Percentiles rank a stretch among this genome's conserved stretches.
phyloP scores from a whole-genome alignment of 2,888 invertebrate genomes.

The Merodon equestris region DNA sequence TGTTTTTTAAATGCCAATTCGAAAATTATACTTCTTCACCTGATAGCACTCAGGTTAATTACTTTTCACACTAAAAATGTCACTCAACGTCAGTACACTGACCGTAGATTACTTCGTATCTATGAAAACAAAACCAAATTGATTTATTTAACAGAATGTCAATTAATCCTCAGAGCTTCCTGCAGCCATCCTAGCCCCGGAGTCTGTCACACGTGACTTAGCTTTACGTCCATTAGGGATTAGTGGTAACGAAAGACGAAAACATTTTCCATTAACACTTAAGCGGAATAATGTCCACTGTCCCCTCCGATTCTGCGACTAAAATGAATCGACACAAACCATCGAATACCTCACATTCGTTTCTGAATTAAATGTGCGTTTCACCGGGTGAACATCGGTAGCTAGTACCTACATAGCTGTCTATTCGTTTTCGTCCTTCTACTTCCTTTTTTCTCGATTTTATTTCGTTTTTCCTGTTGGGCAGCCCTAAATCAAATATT shows the following conservation, averaged over 20 bases:
- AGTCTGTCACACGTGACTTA: slow-evolving; percentile 29
- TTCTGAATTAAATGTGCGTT: neutral
- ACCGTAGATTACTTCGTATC: no score
- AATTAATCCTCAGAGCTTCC: slow-evolving; percentile 30
- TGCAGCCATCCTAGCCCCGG: neutral
- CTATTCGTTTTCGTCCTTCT: neutral
- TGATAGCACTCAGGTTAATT: no score
- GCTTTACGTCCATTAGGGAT: slow-evolving; percentile 30
- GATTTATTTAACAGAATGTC: slow-evolving; percentile 33
- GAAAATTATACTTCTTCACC: no score
- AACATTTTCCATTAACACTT: slow-evolving; percentile 43
- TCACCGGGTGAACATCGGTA: no score
- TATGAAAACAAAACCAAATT: slow-evolving; percentile 1
- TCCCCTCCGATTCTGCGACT: neutral
- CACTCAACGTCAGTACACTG: no score
- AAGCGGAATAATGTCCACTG: slow-evolving; percentile 28
- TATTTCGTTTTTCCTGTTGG: slow-evolving; percentile 9
- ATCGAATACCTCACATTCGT: neutral
- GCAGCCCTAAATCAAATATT: slow-evolving; percentile 52
- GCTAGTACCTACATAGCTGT: neutral
- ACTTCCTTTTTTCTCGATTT: slow-evolving; percentile 1
- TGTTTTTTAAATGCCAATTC: no score
- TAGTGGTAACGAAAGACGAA: slow-evolving; percentile 29
- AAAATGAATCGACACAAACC: slow-evolving; percentile 10
- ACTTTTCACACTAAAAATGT: no score